Base-by-base conservation (phyloP, 1,140 invertebrate genomes). In the Caenorhabditis briggsae region DNA sequence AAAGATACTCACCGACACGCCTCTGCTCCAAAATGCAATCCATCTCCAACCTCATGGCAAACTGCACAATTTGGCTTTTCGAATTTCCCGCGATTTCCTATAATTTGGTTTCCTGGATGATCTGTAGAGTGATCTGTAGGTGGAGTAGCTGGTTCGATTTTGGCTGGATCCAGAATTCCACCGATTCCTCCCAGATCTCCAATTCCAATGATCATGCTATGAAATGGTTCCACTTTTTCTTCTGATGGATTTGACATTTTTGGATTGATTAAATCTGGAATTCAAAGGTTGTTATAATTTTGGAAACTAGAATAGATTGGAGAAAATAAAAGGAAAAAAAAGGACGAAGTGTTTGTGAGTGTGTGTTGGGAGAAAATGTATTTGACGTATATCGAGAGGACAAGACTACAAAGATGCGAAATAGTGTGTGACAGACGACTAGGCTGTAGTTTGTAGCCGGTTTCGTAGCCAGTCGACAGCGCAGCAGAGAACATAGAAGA, bases 371-470 rank as follows among this genome's bases (percentile, higher is more conserved):
- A 5, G 59, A 25, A 7, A 70, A 70, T 70, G 64, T 70, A 46
- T 70, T 70, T 14, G 41, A 6, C 11, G 59, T 25, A 20, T 23
- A 46, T 78, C 23, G 46, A 78, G 70, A 50, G 33, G 23, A 33
- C 56, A 23, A 53, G 33, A 78, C 70, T 78, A 78, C 70, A 50
- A 50, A 50, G 43, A 50, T 11, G 23, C 14, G 46, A 78, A 78
- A 78, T 78, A 78, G 70, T 78, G 70, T 78, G 46, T 1, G 20
- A 7, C 8, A 78, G 70, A 78, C 70, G 46, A 41, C 70, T 78
- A 78, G 70, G 46, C n/a, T 78, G 46, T 78, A 78, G 70, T 78
- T 78, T 78, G 70, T 78, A 78, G 70, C 70, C 46, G 20, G 70
- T 9, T 25, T 78, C 70, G 70, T 78, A 78, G 70, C 70, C 46